A percentile compares a stretch with the other conserved stretches of the same genome.
Evolutionary conservation across 2,113 vertebrate genomes (phyloP).

Genomic region (Platichthys stellatus): DNA sequence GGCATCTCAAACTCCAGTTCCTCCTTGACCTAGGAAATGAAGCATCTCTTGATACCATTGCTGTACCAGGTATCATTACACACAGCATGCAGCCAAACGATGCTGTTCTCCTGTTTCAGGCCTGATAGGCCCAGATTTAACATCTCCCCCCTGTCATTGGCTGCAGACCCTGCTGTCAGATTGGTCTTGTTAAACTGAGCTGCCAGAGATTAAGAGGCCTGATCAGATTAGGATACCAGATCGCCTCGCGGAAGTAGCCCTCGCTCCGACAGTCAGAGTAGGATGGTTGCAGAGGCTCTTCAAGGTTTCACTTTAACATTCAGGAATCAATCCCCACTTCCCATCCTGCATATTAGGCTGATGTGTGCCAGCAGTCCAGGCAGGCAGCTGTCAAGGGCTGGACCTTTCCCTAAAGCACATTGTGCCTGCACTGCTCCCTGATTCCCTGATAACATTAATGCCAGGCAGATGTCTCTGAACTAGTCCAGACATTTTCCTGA

Average conservation of each 20-base stretch:
- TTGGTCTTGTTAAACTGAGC: constrained; percentile 46
- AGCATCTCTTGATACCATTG: constrained; percentile 36
- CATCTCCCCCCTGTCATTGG: constrained; percentile 39
- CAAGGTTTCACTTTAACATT: constrained; percentile 75
- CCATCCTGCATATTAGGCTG: constrained; percentile 71
- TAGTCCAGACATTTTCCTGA: constrained; percentile 67
- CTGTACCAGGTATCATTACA: constrained; percentile 41
- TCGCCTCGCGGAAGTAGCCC: constrained; percentile 28
- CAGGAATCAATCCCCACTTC: constrained; percentile 72
- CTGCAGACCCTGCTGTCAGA: constrained; percentile 38
- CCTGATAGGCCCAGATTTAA: constrained; percentile 47
- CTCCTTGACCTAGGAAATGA: constrained; percentile 53
- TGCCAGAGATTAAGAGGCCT: constrained; percentile 52
- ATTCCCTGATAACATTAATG: constrained; percentile 82
- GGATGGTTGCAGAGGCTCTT: constrained; percentile 44
- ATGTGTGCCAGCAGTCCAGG: constrained; percentile 69
- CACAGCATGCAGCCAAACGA: constrained; percentile 34
- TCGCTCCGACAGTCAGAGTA: constrained; percentile 29
- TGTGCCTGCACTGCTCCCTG: constrained; percentile 69
- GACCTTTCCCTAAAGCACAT: constrained; percentile 78
- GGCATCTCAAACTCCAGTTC: constrained; percentile 38
- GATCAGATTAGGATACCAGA: constrained; percentile 58
- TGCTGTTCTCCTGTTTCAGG: constrained; percentile 26
- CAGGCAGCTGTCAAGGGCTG: constrained; percentile 72
- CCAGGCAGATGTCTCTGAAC: constrained; percentile 79